A percentile compares a stretch with the other conserved stretches of the same genome.
Evolutionary conservation across 2,797 vertebrate genomes (phyloP).

Genomic region (Characodon lateralis): DNA sequence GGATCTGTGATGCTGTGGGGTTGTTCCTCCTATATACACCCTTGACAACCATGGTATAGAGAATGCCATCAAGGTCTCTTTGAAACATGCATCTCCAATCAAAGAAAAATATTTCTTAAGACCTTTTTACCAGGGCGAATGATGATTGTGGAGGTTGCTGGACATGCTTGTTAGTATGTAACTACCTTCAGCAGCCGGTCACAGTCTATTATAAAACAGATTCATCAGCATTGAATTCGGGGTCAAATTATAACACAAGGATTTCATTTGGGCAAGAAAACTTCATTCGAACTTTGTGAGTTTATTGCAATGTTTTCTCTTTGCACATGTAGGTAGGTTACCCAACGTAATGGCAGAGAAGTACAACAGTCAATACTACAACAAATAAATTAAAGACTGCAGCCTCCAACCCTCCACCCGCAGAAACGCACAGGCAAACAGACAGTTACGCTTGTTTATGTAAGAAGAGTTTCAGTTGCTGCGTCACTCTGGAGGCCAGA

Average conservation of each 20-base stretch:
- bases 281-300: background rate
- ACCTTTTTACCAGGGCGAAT: background rate
- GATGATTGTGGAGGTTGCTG: too few species aligned
- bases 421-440: conserved; percentile 20
- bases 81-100: background rate
- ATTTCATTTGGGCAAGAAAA: background rate
- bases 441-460: conserved; percentile 46
- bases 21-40: background rate
- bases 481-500: conserved; percentile 29
- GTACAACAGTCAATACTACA: background rate
- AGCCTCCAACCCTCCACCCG: background rate
- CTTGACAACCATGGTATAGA: background rate
- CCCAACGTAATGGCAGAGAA: background rate
- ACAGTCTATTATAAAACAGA: background rate
- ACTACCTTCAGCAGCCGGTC: too few species aligned
- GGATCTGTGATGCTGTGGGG: background rate
- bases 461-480: conserved; percentile 53
- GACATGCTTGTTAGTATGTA: too few species aligned
- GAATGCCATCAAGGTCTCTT: background rate
- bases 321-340: background rate
- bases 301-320: background rate
- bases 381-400: background rate
- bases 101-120: background rate
- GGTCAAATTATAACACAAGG: background rate
- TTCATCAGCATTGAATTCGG: background rate